Base-by-base conservation (phyloP, 2,888 invertebrate species). In the Melipona bicolor region DNA sequence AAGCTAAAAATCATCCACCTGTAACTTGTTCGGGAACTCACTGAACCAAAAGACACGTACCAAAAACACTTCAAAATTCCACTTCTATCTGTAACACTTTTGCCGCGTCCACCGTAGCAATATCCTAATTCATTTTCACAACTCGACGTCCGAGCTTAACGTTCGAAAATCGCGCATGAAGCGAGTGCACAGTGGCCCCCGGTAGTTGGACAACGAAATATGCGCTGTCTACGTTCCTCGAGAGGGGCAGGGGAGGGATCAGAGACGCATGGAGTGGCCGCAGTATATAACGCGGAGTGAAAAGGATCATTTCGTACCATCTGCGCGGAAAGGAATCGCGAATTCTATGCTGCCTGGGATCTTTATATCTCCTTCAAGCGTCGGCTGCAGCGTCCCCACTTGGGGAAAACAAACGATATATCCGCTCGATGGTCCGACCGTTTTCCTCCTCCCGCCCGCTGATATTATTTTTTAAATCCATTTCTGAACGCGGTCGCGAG, bases 301-400 rank as follows among this genome's bases (percentile, higher is more conserved):
- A 77, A 87, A 90, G 79, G 83, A 88, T 89, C 87, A 90, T 89
- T 89, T 72, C 87, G 75, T 88, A 73, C 88, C 89, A 89, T 87
- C 89, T 88, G 89, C 54, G 88, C 87, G 71, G 74, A 80, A 82
- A 78, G 85, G 79, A 88, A 88, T 89, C 88, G 88, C 83, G 85
- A 89, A 90, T 89, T 89, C 81, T 87, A 88, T 84, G 74, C 84
- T 72, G 73, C 54, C 19, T 24, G 71, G 71, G 81, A 88, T 88
- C 90, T 89, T 89, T 89, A 89, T 90, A 85, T 90, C 90, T 88
- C 83, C 87, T 85, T 86, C 82, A 85, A 84, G 79, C 86, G 90
- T 89, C 89, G 86, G 77, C 74, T 85, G 87, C 89, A 89, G 88
- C 76, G 65, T 62, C 74, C 77, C 79, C 70, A 84, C 83, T 73